These are phyloP conservation scores for Anabacerthia variegaticeps DNA, from an alignment of 2,797 vertebrate genomes.

Conservation along the genomic window DNA sequence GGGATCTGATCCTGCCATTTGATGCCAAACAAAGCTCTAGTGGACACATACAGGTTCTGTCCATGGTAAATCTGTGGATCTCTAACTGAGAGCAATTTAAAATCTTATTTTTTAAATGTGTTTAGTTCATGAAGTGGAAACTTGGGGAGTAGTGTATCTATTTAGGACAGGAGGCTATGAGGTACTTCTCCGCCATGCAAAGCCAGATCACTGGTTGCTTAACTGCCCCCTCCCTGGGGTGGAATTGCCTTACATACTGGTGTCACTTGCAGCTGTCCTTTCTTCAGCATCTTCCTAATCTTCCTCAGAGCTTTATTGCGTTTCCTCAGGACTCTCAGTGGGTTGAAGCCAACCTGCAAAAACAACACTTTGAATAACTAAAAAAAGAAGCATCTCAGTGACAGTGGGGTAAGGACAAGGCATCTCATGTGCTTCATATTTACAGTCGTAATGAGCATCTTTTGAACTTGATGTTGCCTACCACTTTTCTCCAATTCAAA, in stretches of 20 bases:
- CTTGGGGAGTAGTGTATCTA: not conserved
- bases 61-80: not conserved
- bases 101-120: not conserved
- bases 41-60: not conserved
- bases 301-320: constrained; percentile 91
- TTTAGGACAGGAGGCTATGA: not conserved
- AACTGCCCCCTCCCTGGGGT: rapidly evolving
- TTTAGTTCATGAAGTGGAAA: not conserved
- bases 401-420: not conserved
- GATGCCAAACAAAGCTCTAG: not conserved
- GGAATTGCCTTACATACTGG: constrained; percentile 74
- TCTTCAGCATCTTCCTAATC: constrained; percentile 86
- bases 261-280: constrained; percentile 84
- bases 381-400: not conserved
- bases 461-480: not conserved
- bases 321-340: constrained; percentile 87
- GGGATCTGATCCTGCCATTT: not conserved
- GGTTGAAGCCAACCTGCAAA: constrained; percentile 89
- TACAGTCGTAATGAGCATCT: not conserved
- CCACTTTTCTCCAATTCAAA: not conserved
- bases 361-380: not conserved
- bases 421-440: not conserved
- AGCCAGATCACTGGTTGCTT: not conserved
- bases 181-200: not conserved
- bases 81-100: not conserved